phyloP scores from a whole-genome alignment of 2,113 vertebrate genomes.

The Carettochelys insculpta region DNA sequence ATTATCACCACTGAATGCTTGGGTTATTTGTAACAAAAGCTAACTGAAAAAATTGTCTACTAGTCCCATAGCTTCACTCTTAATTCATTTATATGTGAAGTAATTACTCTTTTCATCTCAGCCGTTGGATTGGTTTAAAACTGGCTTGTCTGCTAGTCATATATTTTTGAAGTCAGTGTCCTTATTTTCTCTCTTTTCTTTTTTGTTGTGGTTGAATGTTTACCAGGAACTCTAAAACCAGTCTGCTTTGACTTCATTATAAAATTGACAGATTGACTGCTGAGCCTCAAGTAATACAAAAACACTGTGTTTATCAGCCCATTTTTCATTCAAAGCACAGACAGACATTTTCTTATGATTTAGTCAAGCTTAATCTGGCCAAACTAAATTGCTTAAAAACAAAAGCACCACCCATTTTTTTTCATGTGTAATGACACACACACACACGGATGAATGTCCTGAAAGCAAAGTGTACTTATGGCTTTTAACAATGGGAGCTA shows the following conservation, averaged over 20 bases:
- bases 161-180: conserved; percentile 64
- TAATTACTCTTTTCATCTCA: conserved; percentile 60
- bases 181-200: conserved; percentile 41
- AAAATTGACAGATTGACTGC: conserved; percentile 47
- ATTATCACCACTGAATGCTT: conserved; percentile 13
- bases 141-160: conserved; percentile 55
- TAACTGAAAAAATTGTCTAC: conserved; percentile 43
- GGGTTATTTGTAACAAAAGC: conserved; percentile 41
- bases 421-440: neutral
- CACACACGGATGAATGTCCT: fast-evolving
- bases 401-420: neutral
- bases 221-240: conserved; percentile 51
- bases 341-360: neutral
- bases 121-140: conserved; percentile 58
- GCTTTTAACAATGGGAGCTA: neutral
- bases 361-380: neutral
- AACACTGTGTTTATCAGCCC: conserved; percentile 10
- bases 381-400: neutral
- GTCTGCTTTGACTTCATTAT: conserved; percentile 21
- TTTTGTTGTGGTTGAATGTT: conserved; percentile 27
- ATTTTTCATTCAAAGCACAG: neutral
- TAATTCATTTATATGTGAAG: conserved; percentile 65
- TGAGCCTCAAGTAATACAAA: conserved; percentile 39
- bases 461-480: fast-evolving
- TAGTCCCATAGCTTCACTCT: conserved; percentile 44